phyloP scores from a whole-genome alignment of 2,888 invertebrate genomes.

The Lasioglossum malachurum region DNA sequence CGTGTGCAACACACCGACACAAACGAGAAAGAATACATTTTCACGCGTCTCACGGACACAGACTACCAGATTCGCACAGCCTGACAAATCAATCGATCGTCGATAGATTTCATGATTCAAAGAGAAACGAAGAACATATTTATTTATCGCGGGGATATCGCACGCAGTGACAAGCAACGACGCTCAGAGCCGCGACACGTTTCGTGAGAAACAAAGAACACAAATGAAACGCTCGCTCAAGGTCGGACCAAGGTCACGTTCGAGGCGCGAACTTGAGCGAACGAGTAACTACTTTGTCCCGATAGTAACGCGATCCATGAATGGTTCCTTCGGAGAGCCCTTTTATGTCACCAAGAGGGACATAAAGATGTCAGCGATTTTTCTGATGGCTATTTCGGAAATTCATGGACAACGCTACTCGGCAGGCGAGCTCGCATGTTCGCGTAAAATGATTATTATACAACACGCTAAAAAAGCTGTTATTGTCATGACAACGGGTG shows the following conservation, averaged over 20 bases:
- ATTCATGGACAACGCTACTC: constrained; percentile 21
- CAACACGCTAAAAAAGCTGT: constrained; percentile 77
- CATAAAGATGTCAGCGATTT: background rate
- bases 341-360: background rate
- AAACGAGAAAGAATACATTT: constrained; percentile 47
- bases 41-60: constrained; percentile 73
- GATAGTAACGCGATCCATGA: background rate
- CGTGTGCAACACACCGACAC: constrained; percentile 37
- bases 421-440: constrained; percentile 5
- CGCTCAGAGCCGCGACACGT: constrained; percentile 53
- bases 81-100: constrained; percentile 80
- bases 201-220: constrained; percentile 11
- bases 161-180: constrained; percentile 63
- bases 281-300: background rate
- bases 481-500: constrained; percentile 84
- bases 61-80: constrained; percentile 84
- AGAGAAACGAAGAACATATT: constrained; percentile 57
- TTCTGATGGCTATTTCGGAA: background rate
- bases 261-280: background rate
- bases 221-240: constrained; percentile 3
- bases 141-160: constrained; percentile 51
- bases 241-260: background rate
- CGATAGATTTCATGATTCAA: constrained; percentile 76
- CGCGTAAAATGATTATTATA: constrained; percentile 80
- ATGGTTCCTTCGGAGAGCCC: background rate